phyloP scores from a whole-genome alignment of 2,797 vertebrate genomes.

The Gymnothorax javanicus region DNA sequence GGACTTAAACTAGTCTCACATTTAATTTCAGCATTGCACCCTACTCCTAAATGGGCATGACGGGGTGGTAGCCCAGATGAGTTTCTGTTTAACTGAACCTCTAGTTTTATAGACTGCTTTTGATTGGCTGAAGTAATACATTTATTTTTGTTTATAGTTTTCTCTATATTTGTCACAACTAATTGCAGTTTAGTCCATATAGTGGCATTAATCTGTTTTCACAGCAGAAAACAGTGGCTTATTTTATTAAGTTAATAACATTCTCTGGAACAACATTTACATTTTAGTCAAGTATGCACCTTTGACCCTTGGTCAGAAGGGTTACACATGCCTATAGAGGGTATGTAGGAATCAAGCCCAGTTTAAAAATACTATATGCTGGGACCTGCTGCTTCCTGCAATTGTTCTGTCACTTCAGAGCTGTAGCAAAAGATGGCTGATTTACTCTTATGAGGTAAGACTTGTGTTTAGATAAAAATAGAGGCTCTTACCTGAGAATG shows the following conservation, averaged over 20 bases:
- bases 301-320: background rate
- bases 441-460: constrained; percentile 7
- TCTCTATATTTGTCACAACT: background rate
- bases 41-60: no score
- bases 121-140: background rate
- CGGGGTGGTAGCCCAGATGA: no score
- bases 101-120: background rate
- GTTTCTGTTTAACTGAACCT: no score
- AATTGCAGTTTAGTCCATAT: background rate
- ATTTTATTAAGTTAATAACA: background rate
- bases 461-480: constrained; percentile 4
- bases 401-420: background rate
- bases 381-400: background rate
- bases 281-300: background rate
- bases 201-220: background rate
- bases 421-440: constrained; percentile 2
- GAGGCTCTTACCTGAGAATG: background rate
- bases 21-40: no score
- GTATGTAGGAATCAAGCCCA: background rate
- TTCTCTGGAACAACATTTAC: no score
- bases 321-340: background rate
- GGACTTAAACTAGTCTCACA: no score
- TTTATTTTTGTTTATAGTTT: background rate
- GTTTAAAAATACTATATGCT: background rate
- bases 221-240: background rate